Evolutionary conservation across 2,888 invertebrate species (phyloP), one percentile per base, ranked within the genome.

Genomic region (Lithophane socia): DNA sequence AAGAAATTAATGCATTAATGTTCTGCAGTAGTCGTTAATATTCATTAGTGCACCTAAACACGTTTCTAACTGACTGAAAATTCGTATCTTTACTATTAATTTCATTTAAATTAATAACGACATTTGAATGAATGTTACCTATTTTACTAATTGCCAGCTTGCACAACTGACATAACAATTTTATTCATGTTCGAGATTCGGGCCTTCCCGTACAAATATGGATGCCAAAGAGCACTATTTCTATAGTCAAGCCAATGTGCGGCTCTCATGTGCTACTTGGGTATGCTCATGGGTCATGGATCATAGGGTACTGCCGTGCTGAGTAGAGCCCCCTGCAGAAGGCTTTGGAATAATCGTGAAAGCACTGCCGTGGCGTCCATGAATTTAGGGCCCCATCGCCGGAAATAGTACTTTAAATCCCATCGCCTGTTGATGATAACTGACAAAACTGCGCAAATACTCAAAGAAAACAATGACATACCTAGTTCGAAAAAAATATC

Each of bases 11-110:
- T 37, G 37, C 37, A 5, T 37, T 37, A 37, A 5, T 37, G 64
- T 56, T 8, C 63, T 84, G 79, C 84, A 69, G 61, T 49, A 29
- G 66, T 80, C 69, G 66, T 84, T 70, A 84, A 69, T 73, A 68
- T 66, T 76, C 69, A 76, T 84, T 68, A 71, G 68, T 18, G 65
- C 42, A 77, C 71, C 54, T 65, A 64, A 81, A 81, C 79, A 80
- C 68, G 81, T 68, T 81, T 80, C 24, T 81, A 69, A 80, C 21
- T 58, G 13, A 52, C 58, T 75, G 58, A 67, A 60, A 60, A 73
- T 60, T 60, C 44, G 54, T 72, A 24, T 5, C 0, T 1, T 24
- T 18, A 63, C 16, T 61, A 66, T 80, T 80, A 9, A 74, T 73
- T 54, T 49, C 13, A 80, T n/a, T n/a, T 60, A 47, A 56, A 79